These are phyloP conservation scores for Gobiocypris rarus DNA, from an alignment of 2,113 vertebrate species.

Conservation along the genomic window DNA sequence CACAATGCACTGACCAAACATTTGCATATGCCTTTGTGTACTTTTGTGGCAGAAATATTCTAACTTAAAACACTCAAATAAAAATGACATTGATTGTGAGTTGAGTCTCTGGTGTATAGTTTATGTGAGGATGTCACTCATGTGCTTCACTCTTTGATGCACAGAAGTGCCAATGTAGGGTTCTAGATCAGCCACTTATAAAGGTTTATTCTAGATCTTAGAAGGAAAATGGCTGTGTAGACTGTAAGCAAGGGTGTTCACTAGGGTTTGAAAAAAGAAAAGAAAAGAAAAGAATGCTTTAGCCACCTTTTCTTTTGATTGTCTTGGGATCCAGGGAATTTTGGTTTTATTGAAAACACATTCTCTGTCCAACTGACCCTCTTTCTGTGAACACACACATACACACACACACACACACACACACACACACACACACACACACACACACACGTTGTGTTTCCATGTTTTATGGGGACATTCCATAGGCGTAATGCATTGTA, in stretches of 20 bases:
- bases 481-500: too few relatives aligned
- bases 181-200: background rate
- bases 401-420: too few relatives aligned
- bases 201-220: background rate
- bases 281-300: background rate
- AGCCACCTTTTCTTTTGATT: constrained; percentile 29
- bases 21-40: too few relatives aligned
- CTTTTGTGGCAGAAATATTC: too few relatives aligned
- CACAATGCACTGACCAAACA: too few relatives aligned
- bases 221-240: background rate
- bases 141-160: background rate
- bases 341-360: constrained; percentile 44
- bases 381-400: constrained; percentile 50
- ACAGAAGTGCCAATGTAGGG: background rate
- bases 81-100: too few relatives aligned
- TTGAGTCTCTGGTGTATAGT: background rate
- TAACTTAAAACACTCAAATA: too few relatives aligned
- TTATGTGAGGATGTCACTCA: background rate
- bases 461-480: too few relatives aligned
- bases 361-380: constrained; percentile 46
- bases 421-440: too few relatives aligned
- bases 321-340: constrained; percentile 45
- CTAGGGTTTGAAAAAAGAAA: background rate
- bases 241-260: background rate
- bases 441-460: too few relatives aligned